Evolutionary conservation across 2,797 vertebrate species (phyloP).

Genomic region (Malurus splendens): DNA sequence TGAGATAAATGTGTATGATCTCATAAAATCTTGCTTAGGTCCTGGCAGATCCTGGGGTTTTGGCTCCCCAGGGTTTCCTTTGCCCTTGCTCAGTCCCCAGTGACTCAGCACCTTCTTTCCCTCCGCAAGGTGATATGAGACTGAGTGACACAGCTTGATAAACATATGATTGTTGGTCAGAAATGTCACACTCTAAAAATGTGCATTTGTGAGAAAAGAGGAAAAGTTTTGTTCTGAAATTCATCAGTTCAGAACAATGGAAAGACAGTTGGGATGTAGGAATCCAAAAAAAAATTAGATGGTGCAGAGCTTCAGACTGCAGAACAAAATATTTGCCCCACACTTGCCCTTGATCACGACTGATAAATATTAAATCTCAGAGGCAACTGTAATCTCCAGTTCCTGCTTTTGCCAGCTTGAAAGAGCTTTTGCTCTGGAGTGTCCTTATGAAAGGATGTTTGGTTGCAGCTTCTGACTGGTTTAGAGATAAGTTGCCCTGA

Average conservation of each 20-base stretch:
- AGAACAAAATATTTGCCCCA: neutral
- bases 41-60: neutral
- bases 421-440: neutral
- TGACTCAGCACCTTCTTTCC: fast-evolving
- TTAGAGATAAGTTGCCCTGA: neutral
- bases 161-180: neutral
- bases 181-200: neutral
- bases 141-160: neutral
- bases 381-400: neutral
- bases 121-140: fast-evolving
- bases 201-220: neutral
- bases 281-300: neutral
- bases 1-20: neutral
- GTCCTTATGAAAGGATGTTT: neutral
- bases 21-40: neutral
- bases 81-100: fast-evolving
- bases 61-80: fast-evolving
- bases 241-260: neutral
- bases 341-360: neutral
- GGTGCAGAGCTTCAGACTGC: neutral
- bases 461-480: neutral
- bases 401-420: neutral
- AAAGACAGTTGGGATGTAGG: neutral
- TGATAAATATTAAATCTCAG: neutral
- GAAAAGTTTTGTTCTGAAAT: neutral